Evolutionary conservation across 2,113 vertebrate genomes (phyloP).

Genomic region (Fukomys damarensis): DNA sequence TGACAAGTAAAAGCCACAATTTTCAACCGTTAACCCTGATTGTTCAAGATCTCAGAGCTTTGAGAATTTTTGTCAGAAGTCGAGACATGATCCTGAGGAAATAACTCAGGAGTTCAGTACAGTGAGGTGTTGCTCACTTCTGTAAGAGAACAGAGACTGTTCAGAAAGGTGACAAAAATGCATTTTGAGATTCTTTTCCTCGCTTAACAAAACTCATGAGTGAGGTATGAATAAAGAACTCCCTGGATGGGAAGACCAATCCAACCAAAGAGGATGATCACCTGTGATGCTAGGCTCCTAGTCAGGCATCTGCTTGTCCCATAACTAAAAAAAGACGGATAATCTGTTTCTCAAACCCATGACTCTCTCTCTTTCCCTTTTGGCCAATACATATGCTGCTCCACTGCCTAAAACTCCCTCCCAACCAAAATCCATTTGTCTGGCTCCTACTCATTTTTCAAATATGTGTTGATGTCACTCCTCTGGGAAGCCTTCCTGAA

Average conservation of each 20-base stretch:
- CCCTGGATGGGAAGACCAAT: not conserved
- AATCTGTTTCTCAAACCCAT: not conserved
- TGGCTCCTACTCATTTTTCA: not conserved
- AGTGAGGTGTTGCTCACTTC: not conserved
- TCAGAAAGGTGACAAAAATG: not conserved
- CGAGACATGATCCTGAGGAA: not conserved
- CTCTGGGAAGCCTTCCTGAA: not conserved
- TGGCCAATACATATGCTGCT: not conserved
- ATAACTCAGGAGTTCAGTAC: not conserved
- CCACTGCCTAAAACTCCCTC: not conserved
- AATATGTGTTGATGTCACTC: not conserved
- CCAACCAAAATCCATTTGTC: not conserved
- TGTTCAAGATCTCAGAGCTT: not conserved
- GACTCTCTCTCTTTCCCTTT: not conserved
- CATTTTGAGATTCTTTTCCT: not conserved
- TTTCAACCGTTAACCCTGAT: not conserved
- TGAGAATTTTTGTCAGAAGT: not conserved
- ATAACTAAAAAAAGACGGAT: not conserved
- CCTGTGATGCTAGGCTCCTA: not conserved
- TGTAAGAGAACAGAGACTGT: not conserved
- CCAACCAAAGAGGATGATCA: not conserved
- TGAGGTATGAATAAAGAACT: not conserved
- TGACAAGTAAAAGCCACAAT: not conserved
- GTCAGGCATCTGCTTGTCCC: too few species aligned
- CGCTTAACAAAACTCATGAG: not conserved